phyloP scores from a whole-genome alignment of 2,797 vertebrate genomes.

The Petrocephalus sullivani region DNA sequence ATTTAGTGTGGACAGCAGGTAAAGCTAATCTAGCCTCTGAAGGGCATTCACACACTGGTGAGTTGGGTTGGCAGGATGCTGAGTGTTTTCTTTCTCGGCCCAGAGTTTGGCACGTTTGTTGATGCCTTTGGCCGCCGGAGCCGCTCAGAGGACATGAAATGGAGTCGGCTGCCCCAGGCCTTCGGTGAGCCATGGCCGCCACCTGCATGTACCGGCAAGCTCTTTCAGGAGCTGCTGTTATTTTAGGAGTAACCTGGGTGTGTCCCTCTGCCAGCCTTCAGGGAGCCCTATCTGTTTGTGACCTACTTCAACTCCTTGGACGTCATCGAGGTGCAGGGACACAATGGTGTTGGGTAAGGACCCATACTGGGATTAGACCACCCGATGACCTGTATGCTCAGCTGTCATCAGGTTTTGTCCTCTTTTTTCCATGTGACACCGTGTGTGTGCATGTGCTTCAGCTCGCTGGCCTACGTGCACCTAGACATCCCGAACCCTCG shows the following conservation, averaged over 20 bases:
- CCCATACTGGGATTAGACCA: neutral
- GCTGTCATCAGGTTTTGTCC: neutral
- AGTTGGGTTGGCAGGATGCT: neutral
- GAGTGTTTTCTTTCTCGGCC: constrained; percentile 16
- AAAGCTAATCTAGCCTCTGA: neutral
- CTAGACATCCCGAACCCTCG: constrained; percentile 80
- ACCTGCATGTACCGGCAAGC: neutral
- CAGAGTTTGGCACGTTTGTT: constrained; percentile 85
- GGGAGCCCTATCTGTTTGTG: constrained; percentile 84
- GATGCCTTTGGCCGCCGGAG: constrained; percentile 79
- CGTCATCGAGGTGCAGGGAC: constrained; percentile 82
- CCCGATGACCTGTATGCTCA: neutral
- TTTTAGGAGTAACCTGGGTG: neutral
- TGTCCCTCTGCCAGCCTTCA: constrained; percentile 63
- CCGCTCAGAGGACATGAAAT: constrained; percentile 79
- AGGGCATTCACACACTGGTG: neutral
- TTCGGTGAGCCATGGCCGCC: constrained; percentile 64
- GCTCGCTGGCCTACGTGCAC: constrained; percentile 77
- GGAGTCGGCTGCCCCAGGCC: constrained; percentile 80
- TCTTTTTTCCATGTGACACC: neutral
- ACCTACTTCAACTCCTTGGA: constrained; percentile 86
- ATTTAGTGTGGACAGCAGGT: neutral
- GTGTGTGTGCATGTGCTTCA: constrained; percentile 41
- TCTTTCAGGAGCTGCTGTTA: neutral
- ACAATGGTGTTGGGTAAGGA: constrained; percentile 73